Evolutionary conservation across 2,888 invertebrate genomes (phyloP).

Genomic region (Auanema sp.): DNA sequence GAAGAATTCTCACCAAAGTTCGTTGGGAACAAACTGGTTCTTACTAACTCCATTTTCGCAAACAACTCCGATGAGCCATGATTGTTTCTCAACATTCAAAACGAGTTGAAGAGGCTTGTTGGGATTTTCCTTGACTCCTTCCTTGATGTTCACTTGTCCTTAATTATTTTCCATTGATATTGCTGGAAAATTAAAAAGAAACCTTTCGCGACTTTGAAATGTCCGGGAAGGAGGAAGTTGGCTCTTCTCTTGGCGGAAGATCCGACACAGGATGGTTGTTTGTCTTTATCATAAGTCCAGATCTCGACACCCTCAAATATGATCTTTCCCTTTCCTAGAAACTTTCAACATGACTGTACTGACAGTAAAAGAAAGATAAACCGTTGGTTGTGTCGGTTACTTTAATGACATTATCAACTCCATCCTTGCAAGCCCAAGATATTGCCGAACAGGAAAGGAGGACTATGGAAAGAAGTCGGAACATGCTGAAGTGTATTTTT

Average conservation of each 20-base stretch:
- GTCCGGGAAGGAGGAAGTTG: conserved; percentile 44
- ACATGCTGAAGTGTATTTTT: conserved; percentile 8
- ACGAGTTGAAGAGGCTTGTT: conserved; percentile 31
- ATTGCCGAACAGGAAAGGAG: no score
- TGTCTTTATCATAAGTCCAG: conserved; percentile 46
- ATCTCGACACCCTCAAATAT: conserved; percentile 45
- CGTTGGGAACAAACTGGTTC: conserved; percentile 54
- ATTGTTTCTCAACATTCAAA: conserved; percentile 54
- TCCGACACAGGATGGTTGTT: conserved; percentile 43
- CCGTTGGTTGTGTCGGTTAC: conserved; percentile 44
- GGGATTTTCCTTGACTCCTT: conserved; percentile 34
- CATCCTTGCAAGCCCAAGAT: conserved; percentile 38
- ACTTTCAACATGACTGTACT: neutral
- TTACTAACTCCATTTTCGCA: conserved; percentile 53
- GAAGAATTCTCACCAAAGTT: conserved; percentile 44
- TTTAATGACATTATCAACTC: conserved; percentile 49
- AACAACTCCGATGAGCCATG: conserved; percentile 53
- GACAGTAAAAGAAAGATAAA: conserved; percentile 6
- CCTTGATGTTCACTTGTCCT: conserved; percentile 38
- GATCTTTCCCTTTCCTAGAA: conserved; percentile 42
- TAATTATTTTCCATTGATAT: neutral
- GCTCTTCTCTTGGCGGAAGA: conserved; percentile 10
- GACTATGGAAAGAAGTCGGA: neutral
- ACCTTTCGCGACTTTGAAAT: conserved; percentile 45
- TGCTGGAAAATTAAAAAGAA: neutral